phyloP scores from a whole-genome alignment of 2,888 invertebrate species.

The Nineta flava region DNA sequence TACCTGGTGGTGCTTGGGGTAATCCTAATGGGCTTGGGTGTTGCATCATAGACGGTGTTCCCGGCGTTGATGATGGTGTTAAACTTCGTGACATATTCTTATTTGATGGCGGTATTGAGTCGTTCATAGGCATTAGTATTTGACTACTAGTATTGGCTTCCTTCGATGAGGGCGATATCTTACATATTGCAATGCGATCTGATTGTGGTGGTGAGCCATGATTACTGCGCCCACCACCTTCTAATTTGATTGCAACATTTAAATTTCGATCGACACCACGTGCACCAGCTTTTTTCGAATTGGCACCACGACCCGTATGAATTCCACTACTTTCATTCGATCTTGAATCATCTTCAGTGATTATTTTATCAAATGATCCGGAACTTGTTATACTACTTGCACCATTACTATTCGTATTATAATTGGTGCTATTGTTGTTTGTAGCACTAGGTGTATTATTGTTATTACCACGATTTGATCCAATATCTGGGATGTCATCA shows the following conservation, averaged over 20 bases:
- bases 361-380: slow-evolving; percentile 55
- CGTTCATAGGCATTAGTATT: slow-evolving; percentile 28
- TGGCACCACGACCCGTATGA: slow-evolving; percentile 35
- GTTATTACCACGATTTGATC: slow-evolving; percentile 51
- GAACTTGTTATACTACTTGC: slow-evolving; percentile 51
- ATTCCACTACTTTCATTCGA: slow-evolving; percentile 47
- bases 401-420: slow-evolving; percentile 59
- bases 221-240: slow-evolving; percentile 31
- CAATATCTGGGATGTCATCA: slow-evolving; percentile 53
- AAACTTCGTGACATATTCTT: slow-evolving; percentile 42
- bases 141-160: slow-evolving; percentile 19
- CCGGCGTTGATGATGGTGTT: slow-evolving; percentile 45
- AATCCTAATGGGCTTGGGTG: slow-evolving; percentile 44
- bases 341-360: slow-evolving; percentile 58
- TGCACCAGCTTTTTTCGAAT: slow-evolving; percentile 28
- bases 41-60: slow-evolving; percentile 42
- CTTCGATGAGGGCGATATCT: slow-evolving; percentile 28
- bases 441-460: slow-evolving; percentile 71
- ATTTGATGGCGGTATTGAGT: slow-evolving; percentile 29
- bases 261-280: slow-evolving; percentile 13
- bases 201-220: slow-evolving; percentile 34
- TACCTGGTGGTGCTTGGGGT: slow-evolving; percentile 21
- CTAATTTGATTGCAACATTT: slow-evolving; percentile 30
- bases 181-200: slow-evolving; percentile 33
- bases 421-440: slow-evolving; percentile 49